A percentile compares a stretch with the other conserved stretches of the same genome.
Evolutionary conservation across 2,113 vertebrate genomes (phyloP).

Genomic region (Lepidothrix coronata): DNA sequence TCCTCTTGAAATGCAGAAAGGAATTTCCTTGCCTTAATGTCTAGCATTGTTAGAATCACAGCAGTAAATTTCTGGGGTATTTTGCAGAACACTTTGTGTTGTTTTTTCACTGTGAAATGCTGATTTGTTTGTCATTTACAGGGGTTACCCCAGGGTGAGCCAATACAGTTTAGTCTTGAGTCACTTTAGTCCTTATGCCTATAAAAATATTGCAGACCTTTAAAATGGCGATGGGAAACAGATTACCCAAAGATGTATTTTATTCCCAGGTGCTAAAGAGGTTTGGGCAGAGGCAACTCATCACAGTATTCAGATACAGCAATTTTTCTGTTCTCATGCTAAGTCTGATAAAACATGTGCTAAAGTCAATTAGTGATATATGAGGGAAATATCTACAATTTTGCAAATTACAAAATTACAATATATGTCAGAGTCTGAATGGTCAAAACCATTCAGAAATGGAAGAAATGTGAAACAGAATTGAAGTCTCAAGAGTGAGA

Average conservation of each 20-base stretch:
- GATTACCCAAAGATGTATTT: neutral
- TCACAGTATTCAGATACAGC: neutral
- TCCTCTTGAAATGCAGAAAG: conserved; percentile 44
- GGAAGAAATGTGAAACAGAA: neutral
- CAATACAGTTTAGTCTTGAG: conserved; percentile 40
- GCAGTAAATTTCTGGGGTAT: conserved; percentile 35
- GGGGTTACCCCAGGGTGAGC: conserved; percentile 57
- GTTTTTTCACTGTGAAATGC: conserved; percentile 49
- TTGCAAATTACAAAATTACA: neutral
- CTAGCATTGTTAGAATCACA: conserved; percentile 44
- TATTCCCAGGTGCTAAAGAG: neutral
- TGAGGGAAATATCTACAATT: neutral
- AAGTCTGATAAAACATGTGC: neutral
- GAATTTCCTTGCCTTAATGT: conserved; percentile 50
- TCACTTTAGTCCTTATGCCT: conserved; percentile 10
- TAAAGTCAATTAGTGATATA: neutral
- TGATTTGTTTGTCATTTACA: conserved; percentile 66
- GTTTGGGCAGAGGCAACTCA: neutral
- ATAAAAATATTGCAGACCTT: conserved; percentile 40
- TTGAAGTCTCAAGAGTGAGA: neutral
- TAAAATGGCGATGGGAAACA: conserved; percentile 24
- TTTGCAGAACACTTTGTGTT: conserved; percentile 36
- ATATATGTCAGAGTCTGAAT: neutral
- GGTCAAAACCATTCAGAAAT: neutral
- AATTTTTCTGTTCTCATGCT: neutral